Base-by-base conservation (phyloP, 2,888 invertebrate genomes). In the Clistopyga incitator region DNA sequence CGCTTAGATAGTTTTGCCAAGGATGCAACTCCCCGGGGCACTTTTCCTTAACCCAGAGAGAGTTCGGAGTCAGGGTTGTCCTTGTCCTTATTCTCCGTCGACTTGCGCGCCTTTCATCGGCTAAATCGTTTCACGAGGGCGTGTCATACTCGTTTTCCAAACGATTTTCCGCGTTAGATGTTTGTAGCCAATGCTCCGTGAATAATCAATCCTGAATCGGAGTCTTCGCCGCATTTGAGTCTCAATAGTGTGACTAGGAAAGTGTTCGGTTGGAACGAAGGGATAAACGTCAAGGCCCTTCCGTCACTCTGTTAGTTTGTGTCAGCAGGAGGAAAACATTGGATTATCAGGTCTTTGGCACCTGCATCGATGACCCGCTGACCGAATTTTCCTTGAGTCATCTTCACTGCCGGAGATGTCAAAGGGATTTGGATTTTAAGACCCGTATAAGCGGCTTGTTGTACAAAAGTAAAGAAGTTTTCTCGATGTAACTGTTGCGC, bases 141-240 rank as follows among this genome's bases (percentile, higher is more conserved):
- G 86, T 86, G 86, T 84, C 84, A 85, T 72, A 61, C 81, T 84
- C 82, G 78, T 81, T 86, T 85, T 85, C 85, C 82, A 82, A 81
- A 70, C 77, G 81, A 87, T 86, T 87, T 87, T 85, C 82, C 81
- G 52, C 84, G 81, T 72, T 70, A 72, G 77, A 72, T 65, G 50
- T 20, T 67, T 72, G 74, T 56, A 56, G 15, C 34, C 20, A 25
- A 59, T 52, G 23, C 23, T 50, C 50, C 52, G 23, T 64, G 47
- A 38, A 54, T 6, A 70, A 70, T 59, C 54, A 20, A 65, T 11
- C 15, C 3, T n/a, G 59, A 59, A 72, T 61, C 61, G n/a, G 18
- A 8, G 8, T n/a, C 45, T 45, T 29, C 59, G n/a, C 45, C 61
- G 54, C 34, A 34, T 13, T 18, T 34, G 34, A 29, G 59, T 52